Evolutionary conservation across 2,888 invertebrate species (phyloP).

Genomic region (Temnothorax ravouxi): DNA sequence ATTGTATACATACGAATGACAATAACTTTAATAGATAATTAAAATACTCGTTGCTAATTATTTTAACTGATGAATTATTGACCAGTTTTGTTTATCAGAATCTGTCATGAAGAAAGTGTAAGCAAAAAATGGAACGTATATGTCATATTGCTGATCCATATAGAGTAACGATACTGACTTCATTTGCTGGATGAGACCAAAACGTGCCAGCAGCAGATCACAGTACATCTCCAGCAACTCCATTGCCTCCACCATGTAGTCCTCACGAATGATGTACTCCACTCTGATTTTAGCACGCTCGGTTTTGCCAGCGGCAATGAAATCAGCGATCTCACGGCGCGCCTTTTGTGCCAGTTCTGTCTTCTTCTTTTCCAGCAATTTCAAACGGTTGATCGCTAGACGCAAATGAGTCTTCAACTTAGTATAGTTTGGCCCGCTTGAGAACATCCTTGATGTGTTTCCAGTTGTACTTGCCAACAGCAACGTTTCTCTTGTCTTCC

Average conservation of each 20-base stretch:
- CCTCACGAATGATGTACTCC: constrained; percentile 99
- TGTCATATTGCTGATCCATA: no score
- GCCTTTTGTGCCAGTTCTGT: constrained; percentile 98
- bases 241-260: constrained; percentile 99
- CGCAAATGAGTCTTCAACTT: constrained; percentile 99
- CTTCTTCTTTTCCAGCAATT: constrained; percentile 98
- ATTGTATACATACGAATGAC: neutral
- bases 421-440: constrained; percentile 96
- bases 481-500: neutral
- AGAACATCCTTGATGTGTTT: constrained; percentile 90
- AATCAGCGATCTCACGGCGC: constrained; percentile 98
- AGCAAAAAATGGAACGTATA: neutral
- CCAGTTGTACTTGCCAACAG: neutral
- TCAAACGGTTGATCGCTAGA: constrained; percentile 96
- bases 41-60: neutral
- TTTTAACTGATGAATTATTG: neutral
- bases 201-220: constrained; percentile 97
- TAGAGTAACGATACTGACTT: constrained; percentile 89
- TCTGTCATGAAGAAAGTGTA: neutral
- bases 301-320: constrained; percentile 93
- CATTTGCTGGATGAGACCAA: constrained; percentile 98
- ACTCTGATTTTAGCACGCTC: constrained; percentile 98
- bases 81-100: neutral
- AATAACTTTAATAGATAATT: neutral
- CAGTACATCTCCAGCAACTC: constrained; percentile 99